Conservation (phyloP, 92 coral and sea anemone species). For the Metridium senile region DNA sequence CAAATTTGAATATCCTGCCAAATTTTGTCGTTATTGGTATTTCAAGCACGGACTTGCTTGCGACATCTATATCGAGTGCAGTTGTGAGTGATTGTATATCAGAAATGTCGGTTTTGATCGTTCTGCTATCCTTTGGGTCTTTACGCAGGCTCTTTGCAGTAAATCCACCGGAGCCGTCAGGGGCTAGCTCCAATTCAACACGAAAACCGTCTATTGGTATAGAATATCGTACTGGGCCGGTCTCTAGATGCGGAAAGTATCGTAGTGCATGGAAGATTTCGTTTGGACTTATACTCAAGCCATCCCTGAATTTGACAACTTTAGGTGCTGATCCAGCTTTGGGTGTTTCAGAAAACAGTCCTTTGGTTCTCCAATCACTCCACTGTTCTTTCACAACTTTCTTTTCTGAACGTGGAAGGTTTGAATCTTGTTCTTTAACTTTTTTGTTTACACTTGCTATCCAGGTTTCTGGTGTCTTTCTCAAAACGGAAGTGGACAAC, state of each 20-base stretch:
- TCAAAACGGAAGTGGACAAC: neutral
- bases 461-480: neutral
- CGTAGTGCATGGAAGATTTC: neutral
- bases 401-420: neutral
- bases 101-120: neutral
- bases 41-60: no score
- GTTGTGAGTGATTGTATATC: neutral
- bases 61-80: neutral
- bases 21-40: neutral
- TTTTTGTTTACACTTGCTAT: neutral
- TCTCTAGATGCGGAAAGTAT: neutral
- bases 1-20: neutral
- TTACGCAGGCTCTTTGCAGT: neutral
- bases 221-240: neutral
- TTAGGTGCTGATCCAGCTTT: neutral
- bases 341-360: neutral
- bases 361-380: neutral
- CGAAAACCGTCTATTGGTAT: neutral
- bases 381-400: neutral
- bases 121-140: neutral
- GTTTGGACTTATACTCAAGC: neutral
- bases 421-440: neutral
- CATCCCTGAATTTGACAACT: neutral
- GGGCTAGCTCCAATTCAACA: neutral
- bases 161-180: no score